phyloP scores from a whole-genome alignment of 1,140 invertebrate genomes.

The Globodera ellingtonae region DNA sequence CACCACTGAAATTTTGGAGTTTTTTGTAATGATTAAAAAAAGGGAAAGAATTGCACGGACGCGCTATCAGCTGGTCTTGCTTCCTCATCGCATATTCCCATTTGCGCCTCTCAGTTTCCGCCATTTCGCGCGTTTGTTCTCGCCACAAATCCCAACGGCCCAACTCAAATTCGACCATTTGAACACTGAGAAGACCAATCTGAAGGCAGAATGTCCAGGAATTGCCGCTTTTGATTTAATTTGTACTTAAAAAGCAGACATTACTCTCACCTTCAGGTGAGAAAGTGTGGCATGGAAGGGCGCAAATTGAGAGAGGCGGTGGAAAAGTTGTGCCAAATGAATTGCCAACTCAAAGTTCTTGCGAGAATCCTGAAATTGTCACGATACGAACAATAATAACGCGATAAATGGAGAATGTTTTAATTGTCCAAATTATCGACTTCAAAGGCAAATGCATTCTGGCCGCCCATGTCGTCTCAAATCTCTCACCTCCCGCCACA shows the following conservation, averaged over 20 bases:
- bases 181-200: conserved; percentile 92
- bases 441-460: no score
- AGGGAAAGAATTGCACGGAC: conserved; percentile 59
- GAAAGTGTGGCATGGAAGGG: conserved; percentile 89
- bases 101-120: conserved; percentile 69
- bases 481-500: conserved; percentile 76
- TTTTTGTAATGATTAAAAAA: conserved; percentile 32
- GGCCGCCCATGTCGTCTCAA: no score
- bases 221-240: neutral
- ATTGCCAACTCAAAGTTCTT: conserved; percentile 91
- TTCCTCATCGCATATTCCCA: conserved; percentile 80
- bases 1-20: conserved; percentile 66
- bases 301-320: conserved; percentile 93
- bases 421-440: neutral
- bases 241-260: neutral
- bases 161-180: conserved; percentile 90
- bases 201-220: conserved; percentile 59
- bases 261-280: conserved; percentile 77
- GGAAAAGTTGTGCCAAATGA: conserved; percentile 94
- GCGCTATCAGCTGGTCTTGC: conserved; percentile 85
- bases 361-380: conserved; percentile 77
- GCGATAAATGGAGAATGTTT: neutral
- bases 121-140: conserved; percentile 78
- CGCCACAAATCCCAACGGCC: conserved; percentile 89
- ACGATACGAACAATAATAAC: neutral